Evolutionary conservation across 2,888 invertebrate species (phyloP).

Genomic region (Luperina testacea): DNA sequence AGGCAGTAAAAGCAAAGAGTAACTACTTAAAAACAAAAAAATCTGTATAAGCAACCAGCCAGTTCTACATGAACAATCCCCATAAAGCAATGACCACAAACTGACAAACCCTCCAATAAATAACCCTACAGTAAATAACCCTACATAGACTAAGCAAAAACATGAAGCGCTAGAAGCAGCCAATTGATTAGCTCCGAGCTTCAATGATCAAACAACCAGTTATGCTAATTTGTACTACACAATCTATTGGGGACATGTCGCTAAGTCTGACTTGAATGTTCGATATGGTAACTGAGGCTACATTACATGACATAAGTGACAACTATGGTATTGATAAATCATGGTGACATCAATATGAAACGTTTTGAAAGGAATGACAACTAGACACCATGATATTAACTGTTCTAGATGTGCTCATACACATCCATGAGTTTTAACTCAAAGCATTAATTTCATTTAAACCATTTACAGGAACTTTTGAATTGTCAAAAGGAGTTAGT

Average conservation of each 20-base stretch:
- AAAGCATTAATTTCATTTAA: neutral
- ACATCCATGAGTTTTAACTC: neutral
- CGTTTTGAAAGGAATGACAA: slow-evolving; percentile 41
- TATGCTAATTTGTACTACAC: slow-evolving; percentile 77
- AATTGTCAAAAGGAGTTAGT: neutral
- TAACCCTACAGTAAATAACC: slow-evolving; percentile 11
- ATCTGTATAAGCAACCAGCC: neutral
- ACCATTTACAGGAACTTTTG: neutral
- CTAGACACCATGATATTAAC: slow-evolving; percentile 30
- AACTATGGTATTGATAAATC: slow-evolving; percentile 60
- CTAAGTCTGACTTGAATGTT: slow-evolving; percentile 62
- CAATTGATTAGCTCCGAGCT: slow-evolving; percentile 42
- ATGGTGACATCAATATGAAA: slow-evolving; percentile 62
- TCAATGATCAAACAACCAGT: slow-evolving; percentile 71
- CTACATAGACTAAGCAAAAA: neutral
- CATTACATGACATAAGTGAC: slow-evolving; percentile 63
- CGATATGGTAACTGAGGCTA: slow-evolving; percentile 64
- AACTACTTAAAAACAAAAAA: neutral
- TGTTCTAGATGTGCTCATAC: slow-evolving; percentile 1
- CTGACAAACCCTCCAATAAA: slow-evolving; percentile 1
- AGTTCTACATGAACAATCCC: neutral
- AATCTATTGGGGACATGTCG: slow-evolving; percentile 72
- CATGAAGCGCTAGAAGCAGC: slow-evolving; percentile 16
- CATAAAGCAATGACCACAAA: neutral
- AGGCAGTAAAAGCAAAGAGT: neutral